These are phyloP conservation scores for Polymixis lichenea DNA, from an alignment of 2,888 invertebrate species.

Conservation along the genomic window DNA sequence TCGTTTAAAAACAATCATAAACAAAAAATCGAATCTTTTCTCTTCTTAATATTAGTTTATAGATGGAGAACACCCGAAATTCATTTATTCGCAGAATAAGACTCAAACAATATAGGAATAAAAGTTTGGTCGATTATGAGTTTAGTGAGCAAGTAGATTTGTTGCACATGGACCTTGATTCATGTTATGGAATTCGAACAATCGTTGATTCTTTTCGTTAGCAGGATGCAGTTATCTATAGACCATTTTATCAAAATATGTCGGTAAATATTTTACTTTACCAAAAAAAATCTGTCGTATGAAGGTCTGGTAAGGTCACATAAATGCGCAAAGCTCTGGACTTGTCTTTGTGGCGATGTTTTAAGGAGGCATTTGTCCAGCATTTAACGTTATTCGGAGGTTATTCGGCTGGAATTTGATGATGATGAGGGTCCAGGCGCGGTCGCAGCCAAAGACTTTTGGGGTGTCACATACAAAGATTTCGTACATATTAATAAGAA, in stretches of 20 bases:
- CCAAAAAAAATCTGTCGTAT: neutral
- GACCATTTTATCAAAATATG: neutral
- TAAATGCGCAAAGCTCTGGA: neutral
- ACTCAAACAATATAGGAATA: neutral
- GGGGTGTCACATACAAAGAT: no score
- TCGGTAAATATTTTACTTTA: constrained; percentile 15
- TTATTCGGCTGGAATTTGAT: no score
- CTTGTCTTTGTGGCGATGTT: neutral
- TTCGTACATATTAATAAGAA: no score
- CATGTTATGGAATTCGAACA: neutral
- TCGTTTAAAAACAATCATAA: no score
- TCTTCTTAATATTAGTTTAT: no score
- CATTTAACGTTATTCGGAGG: neutral
- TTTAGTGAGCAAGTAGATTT: neutral
- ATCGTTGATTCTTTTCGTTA: neutral
- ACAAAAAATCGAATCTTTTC: no score
- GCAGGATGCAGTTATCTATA: constrained; percentile 9
- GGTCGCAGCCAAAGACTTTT: no score
- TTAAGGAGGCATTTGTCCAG: neutral
- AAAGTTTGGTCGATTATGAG: neutral
- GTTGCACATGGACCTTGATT: neutral
- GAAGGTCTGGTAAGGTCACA: constrained; percentile 10
- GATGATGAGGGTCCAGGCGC: no score
- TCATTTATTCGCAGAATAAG: neutral
- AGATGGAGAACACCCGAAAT: neutral